Conservation (phyloP, 2,113 vertebrate species). For the Thamnophis sirtalis region DNA sequence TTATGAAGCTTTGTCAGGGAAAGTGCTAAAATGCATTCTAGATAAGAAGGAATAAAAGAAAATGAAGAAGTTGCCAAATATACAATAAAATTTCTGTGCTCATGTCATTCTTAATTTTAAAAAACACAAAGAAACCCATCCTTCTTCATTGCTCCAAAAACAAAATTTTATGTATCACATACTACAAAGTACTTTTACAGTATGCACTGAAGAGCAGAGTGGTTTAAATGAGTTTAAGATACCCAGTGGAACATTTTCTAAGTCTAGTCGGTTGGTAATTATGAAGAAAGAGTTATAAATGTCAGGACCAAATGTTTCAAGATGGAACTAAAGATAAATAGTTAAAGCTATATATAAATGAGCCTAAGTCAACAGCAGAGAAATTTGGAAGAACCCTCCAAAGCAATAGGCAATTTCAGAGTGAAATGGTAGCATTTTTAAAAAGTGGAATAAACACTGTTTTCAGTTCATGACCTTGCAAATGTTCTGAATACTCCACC, state of each 20-base stretch:
- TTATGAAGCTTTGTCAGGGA: background rate
- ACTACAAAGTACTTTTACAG: background rate
- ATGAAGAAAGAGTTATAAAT: background rate
- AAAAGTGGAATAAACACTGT: background rate
- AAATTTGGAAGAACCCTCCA: background rate
- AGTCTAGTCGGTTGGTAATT: background rate
- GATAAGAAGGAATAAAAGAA: background rate
- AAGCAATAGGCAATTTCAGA: background rate
- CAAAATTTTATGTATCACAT: background rate
- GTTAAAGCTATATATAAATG: background rate
- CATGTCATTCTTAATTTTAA: background rate
- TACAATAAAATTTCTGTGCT: background rate
- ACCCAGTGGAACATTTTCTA: background rate
- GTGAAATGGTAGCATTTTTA: background rate
- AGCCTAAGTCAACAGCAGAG: background rate
- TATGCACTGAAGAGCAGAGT: background rate
- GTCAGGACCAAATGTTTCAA: background rate
- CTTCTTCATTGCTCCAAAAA: background rate
- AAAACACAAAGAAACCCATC: background rate
- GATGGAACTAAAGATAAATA: background rate
- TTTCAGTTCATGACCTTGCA: background rate
- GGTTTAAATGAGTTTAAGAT: background rate
- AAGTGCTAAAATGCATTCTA: background rate
- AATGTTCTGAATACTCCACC: background rate
- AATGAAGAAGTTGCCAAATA: background rate